Evolutionary conservation across 2,888 invertebrate genomes (phyloP), one percentile per base, ranked within the genome.

Genomic region (Anthophora plumipes): DNA sequence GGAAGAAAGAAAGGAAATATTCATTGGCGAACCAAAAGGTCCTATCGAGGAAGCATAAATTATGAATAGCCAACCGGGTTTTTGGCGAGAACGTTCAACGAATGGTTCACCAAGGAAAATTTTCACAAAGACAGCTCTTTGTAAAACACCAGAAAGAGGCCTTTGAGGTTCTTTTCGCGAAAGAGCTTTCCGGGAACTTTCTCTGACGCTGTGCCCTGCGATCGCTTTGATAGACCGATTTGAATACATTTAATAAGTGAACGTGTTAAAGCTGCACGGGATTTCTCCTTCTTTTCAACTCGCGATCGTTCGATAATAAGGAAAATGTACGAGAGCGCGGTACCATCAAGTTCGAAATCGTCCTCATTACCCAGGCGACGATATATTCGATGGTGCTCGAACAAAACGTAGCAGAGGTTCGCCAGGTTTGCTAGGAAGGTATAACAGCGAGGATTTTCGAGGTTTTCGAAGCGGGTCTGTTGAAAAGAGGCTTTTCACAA

Each of bases 401-500:
- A 39, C 25, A 48, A 14, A 39, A 20, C 39, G 9, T 14, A n/a
- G 54, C 11, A 14, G 2, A 5, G 8, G 4, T 39, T 12, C 0
- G 11, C n/a, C n/a, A 0, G 5, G 20, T 39, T 0, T 31, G 31
- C 31, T 8, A 25, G 31, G 48, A 41, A 48, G 46, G 54, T 77
- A 61, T 76, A 41, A 14, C 68, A 61, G 59, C 9, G 52, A 31
- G 70, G 31, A 54, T 67, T 39, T 78, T 69, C 12, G 37, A 67
- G 69, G 20, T 54, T 52, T 52, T 31, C 17, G 59, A 9, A 43
- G 22, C 25, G 12, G 41, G 20, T 25, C 11, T 11, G 17, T 61
- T 8, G 60, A 57, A 39, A 60, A 60, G 54, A 57, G 74, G 57
- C 64, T 66, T 82, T 82, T 80, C 80, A 78, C 80, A 64, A 76